Percentiles rank a stretch among this genome's conserved stretches.
These are phyloP conservation scores for Leptinotarsa haldemani DNA, from an alignment of 2,888 invertebrate species.

Conservation along the genomic window DNA sequence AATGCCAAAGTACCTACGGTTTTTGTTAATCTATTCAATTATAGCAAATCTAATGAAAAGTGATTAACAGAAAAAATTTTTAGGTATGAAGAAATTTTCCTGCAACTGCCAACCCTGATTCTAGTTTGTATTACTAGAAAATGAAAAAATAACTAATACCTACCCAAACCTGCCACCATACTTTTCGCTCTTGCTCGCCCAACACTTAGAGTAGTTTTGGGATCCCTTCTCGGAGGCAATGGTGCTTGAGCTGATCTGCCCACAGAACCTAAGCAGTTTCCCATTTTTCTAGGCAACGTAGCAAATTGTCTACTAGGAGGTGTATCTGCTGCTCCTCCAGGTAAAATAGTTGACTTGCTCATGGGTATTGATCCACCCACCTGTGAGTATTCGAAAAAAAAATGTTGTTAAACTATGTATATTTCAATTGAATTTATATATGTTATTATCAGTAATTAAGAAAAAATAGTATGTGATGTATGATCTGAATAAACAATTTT, in stretches of 20 bases:
- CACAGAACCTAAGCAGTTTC: conserved; percentile 58
- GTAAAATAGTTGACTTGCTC: conserved; percentile 69
- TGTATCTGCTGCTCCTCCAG: conserved; percentile 53
- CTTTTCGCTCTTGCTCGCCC: conserved; percentile 92
- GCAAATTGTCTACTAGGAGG: conserved; percentile 79
- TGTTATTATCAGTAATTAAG: too few relatives aligned
- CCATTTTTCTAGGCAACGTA: conserved; percentile 83
- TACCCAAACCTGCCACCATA: conserved; percentile 90
- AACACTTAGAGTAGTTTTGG: conserved; percentile 93
- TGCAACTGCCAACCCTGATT: too few relatives aligned
- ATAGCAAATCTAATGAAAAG: too few relatives aligned
- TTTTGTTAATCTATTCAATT: too few relatives aligned
- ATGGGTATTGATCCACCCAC: conserved; percentile 51
- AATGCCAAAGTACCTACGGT: too few relatives aligned
- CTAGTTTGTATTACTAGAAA: too few relatives aligned
- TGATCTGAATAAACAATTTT: too few relatives aligned
- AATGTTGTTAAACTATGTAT: neutral
- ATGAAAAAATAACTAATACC: conserved; percentile 43
- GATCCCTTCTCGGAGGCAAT: conserved; percentile 92
- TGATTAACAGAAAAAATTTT: too few relatives aligned
- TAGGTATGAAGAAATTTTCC: too few relatives aligned
- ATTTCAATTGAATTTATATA: neutral
- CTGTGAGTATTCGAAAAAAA: neutral
- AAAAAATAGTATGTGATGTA: too few relatives aligned
- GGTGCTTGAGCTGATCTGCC: conserved; percentile 84